Evolutionary conservation across 2,797 vertebrate genomes (phyloP).

Genomic region (Arctocebus calabarensis): DNA sequence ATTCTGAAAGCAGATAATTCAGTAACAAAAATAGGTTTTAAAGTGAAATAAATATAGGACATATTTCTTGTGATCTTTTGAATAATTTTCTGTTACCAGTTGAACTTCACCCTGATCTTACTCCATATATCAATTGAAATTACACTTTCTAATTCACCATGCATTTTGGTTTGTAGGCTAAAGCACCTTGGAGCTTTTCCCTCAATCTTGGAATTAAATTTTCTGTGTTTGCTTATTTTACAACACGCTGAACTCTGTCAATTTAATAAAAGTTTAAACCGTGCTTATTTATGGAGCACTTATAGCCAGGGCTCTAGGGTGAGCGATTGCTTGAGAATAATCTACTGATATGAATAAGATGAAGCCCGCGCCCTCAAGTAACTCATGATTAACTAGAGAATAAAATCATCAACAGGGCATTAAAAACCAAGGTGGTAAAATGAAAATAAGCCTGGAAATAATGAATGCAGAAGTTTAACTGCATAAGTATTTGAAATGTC

Average conservation of each 20-base stretch:
- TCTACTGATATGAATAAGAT: not conserved
- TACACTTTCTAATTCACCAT: not conserved
- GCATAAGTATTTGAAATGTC: conserved; percentile 56
- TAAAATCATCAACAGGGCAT: conserved; percentile 53
- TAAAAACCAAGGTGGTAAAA: conserved; percentile 56
- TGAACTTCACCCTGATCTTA: conserved; percentile 41
- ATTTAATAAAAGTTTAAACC: conserved; percentile 56
- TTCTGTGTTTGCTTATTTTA: conserved; percentile 55
- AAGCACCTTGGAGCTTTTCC: conserved; percentile 30
- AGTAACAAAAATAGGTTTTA: conserved; percentile 41
- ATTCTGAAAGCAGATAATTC: conserved; percentile 70
- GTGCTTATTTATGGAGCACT: conserved; percentile 62
- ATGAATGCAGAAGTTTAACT: not conserved
- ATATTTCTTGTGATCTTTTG: conserved; percentile 61
- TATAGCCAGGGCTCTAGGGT: not conserved
- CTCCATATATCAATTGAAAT: conserved; percentile 27
- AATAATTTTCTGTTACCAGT: conserved; percentile 55
- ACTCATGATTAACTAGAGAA: conserved; percentile 47
- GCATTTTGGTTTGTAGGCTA: not conserved
- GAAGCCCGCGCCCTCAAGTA: not conserved
- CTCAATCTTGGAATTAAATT: conserved; percentile 54
- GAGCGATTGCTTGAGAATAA: conserved; percentile 20
- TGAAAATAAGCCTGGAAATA: conserved; percentile 42
- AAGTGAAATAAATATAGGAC: conserved; percentile 72
- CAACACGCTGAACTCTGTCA: conserved; percentile 21